These are phyloP conservation scores for Cordilura impudica DNA, from an alignment of 2,888 invertebrate genomes.

Conservation along the genomic window DNA sequence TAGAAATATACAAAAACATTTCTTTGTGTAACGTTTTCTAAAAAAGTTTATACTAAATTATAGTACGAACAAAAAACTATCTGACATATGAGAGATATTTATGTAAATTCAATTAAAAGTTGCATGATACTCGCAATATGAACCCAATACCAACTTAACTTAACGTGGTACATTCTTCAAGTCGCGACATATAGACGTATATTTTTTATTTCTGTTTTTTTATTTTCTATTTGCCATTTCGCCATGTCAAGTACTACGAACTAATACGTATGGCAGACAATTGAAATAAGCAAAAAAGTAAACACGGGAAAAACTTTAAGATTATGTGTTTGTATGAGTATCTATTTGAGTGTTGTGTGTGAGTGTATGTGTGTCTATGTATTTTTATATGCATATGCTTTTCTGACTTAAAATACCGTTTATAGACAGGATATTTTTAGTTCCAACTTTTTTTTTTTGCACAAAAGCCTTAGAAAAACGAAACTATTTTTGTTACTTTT, in stretches of 20 bases:
- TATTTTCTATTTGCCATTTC: conserved; percentile 21
- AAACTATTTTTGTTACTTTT: conserved; percentile 18
- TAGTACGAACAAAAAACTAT: conserved; percentile 25
- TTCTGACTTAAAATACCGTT: conserved; percentile 23
- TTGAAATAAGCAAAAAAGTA: conserved; percentile 49
- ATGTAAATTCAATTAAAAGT: conserved; percentile 60
- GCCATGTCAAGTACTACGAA: conserved; percentile 33
- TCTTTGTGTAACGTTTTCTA: background rate
- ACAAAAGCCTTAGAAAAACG: conserved; percentile 52
- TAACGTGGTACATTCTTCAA: conserved; percentile 50
- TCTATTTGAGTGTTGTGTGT: background rate
- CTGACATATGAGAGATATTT: conserved; percentile 52
- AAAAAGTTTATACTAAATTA: conserved; percentile 1
- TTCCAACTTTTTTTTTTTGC: conserved; percentile 18
- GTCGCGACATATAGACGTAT: conserved; percentile 56
- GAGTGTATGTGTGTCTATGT: background rate
- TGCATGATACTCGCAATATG: conserved; percentile 56
- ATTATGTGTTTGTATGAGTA: background rate
- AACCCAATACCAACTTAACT: conserved; percentile 47
- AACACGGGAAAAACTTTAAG: conserved; percentile 33
- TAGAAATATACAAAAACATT: background rate
- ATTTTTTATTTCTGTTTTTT: background rate
- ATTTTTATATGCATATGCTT: background rate
- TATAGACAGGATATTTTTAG: conserved; percentile 56
- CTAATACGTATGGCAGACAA: conserved; percentile 52